Conservation (phyloP, 2,888 invertebrate genomes). For the Seira sanloemensis region DNA sequence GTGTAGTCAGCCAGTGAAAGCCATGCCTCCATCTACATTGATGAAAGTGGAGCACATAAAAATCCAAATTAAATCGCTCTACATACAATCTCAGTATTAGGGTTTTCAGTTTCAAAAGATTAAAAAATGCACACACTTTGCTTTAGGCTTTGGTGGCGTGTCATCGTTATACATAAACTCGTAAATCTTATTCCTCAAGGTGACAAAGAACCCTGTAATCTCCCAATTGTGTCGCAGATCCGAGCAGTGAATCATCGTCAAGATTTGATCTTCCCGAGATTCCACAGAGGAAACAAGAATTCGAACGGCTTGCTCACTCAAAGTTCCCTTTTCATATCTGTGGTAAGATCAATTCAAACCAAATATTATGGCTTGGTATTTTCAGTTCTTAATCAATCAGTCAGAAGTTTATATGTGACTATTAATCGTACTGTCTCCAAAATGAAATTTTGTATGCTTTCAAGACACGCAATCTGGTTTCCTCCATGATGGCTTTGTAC, state of each 20-base stretch:
- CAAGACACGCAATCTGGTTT: slow-evolving; percentile 80
- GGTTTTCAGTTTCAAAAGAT: too few relatives aligned
- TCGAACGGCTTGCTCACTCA: slow-evolving; percentile 80
- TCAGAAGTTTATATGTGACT: too few relatives aligned
- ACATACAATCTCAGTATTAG: too few relatives aligned
- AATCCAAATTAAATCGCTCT: slow-evolving; percentile 12
- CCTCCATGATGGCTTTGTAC: slow-evolving; percentile 79
- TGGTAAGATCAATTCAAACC: not conserved
- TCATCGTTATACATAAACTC: slow-evolving; percentile 75
- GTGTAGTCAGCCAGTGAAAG: slow-evolving; percentile 68
- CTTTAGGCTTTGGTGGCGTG: slow-evolving; percentile 75
- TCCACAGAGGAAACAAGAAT: slow-evolving; percentile 79
- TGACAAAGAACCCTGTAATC: slow-evolving; percentile 76
- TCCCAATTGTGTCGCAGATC: slow-evolving; percentile 77
- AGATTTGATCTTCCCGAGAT: slow-evolving; percentile 78
- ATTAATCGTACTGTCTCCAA: slow-evolving; percentile 82
- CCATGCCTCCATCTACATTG: slow-evolving; percentile 47
- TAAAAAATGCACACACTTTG: too few relatives aligned
- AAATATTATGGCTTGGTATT: too few relatives aligned
- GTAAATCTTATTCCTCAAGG: slow-evolving; percentile 77
- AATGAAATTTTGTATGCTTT: slow-evolving; percentile 81
- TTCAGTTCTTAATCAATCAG: too few relatives aligned
- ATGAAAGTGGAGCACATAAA: not conserved
- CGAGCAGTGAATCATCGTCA: slow-evolving; percentile 77
- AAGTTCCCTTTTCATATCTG: slow-evolving; percentile 79